Evolutionary conservation across 1,140 invertebrate genomes (phyloP).

Genomic region (Aleiodes sp.): DNA sequence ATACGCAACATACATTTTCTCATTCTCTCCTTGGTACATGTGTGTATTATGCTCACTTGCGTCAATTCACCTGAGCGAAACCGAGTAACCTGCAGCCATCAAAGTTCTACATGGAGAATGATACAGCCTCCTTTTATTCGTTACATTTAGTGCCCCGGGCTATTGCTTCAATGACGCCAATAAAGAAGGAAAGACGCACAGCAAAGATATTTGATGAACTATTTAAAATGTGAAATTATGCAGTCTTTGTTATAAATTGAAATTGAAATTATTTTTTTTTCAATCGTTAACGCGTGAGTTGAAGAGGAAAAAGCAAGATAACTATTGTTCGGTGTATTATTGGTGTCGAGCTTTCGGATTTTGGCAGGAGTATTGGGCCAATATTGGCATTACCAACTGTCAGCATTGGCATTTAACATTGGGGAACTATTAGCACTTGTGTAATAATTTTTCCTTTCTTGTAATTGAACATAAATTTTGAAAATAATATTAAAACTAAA

Average conservation of each 20-base stretch:
- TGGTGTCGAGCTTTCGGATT: too few relatives aligned
- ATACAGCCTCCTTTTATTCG: neutral
- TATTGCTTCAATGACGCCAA: neutral
- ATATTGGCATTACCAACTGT: too few relatives aligned
- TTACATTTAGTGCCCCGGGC: neutral
- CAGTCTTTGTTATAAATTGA: neutral
- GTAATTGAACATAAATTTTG: too few relatives aligned
- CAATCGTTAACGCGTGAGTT: too few relatives aligned
- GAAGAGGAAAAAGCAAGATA: too few relatives aligned
- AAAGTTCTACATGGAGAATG: neutral
- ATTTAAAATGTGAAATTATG: neutral
- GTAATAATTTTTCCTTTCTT: too few relatives aligned
- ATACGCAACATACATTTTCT: constrained; percentile 42
- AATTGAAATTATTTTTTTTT: too few relatives aligned
- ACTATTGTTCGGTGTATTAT: too few relatives aligned
- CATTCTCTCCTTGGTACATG: constrained; percentile 13
- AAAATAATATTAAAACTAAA: too few relatives aligned
- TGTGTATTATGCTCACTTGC: neutral
- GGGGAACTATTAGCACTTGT: too few relatives aligned
- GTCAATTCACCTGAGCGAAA: neutral
- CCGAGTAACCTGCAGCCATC: neutral
- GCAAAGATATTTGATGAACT: neutral
- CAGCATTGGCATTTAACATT: too few relatives aligned
- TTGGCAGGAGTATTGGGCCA: too few relatives aligned
- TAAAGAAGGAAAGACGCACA: neutral